Evolutionary conservation across 92 coral and sea anemone genomes (phyloP).

Genomic region (Phenganax stokvisi): DNA sequence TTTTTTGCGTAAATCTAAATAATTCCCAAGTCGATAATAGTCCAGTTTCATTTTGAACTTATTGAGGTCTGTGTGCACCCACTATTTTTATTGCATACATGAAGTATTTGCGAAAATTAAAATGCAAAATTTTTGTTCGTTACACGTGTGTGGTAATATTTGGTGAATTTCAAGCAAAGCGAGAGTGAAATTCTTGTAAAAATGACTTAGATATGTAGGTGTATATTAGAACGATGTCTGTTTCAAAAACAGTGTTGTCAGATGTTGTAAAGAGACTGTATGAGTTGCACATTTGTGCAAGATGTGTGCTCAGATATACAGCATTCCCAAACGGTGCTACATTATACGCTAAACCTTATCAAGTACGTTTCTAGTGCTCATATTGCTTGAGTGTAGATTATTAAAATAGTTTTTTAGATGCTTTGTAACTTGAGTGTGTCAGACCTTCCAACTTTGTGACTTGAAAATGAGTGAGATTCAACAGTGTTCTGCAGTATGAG

Average conservation of each 20-base stretch:
- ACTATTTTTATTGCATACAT: neutral
- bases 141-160: neutral
- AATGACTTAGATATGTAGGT: neutral
- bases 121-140: neutral
- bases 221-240: constrained; percentile 1
- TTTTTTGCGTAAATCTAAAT: no score
- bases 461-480: no score
- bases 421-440: neutral
- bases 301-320: constrained; percentile 72
- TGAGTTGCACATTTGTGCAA: constrained; percentile 58
- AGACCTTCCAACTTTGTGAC: no score
- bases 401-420: no score
- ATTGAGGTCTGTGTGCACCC: no score
- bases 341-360: constrained; percentile 45
- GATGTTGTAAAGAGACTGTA: constrained; percentile 27
- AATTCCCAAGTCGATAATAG: no score
- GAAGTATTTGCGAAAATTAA: neutral
- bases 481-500: no score
- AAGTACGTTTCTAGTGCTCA: constrained; percentile 46
- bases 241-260: constrained; percentile 8
- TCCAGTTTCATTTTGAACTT: no score
- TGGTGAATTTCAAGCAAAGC: neutral
- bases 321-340: constrained; percentile 50
- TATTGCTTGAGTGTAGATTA: neutral
- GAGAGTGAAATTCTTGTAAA: neutral